Conservation (phyloP, 2,797 vertebrate genomes). For the Ctenochaetus hawaiiensis region DNA sequence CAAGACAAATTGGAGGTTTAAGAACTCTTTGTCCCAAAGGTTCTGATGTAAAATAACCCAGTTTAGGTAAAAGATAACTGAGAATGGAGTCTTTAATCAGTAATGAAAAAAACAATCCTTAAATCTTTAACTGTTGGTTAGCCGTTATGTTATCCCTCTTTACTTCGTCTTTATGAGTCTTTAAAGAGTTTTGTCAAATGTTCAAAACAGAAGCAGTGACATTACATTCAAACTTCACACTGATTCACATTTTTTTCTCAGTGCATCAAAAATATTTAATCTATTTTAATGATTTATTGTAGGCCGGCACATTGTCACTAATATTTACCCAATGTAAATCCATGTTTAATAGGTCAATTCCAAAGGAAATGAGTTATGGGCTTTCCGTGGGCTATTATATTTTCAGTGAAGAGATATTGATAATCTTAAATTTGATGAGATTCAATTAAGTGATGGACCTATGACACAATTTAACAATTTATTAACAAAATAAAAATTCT, state of each 20-base stretch:
- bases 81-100: neutral
- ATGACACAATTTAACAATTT: conserved; percentile 6
- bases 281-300: neutral
- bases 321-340: neutral
- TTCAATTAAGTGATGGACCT: neutral
- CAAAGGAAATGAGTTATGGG: neutral
- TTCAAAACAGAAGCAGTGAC: conserved; percentile 33
- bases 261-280: conserved; percentile 2
- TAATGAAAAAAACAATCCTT: neutral
- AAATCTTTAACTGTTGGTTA: neutral
- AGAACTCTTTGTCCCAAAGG: neutral
- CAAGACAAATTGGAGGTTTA: neutral
- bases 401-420: conserved; percentile 5
- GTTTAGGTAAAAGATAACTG: neutral
- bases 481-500: neutral
- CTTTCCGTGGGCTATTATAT: neutral
- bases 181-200: neutral
- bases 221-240: neutral
- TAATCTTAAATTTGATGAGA: conserved; percentile 9
- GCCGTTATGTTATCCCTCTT: neutral
- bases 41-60: conserved; percentile 8
- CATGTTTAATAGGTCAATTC: neutral
- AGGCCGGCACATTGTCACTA: neutral
- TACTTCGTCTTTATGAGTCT: neutral
- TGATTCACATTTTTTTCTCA: conserved; percentile 1